These are phyloP conservation scores for Linurgus olivaceus DNA, from an alignment of 2,797 vertebrate species.

Conservation along the genomic window DNA sequence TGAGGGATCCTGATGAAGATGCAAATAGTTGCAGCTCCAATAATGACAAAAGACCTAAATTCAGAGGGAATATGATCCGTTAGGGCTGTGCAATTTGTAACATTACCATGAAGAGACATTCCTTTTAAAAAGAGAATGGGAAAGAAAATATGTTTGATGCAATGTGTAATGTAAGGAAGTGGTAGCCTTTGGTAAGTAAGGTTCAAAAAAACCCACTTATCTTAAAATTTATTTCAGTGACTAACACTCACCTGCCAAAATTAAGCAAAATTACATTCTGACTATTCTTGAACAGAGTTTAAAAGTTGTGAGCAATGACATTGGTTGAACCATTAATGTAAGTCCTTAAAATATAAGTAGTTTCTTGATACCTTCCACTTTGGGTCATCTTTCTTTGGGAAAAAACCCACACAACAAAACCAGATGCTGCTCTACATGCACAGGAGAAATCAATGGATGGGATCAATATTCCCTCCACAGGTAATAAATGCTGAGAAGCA, in stretches of 20 bases:
- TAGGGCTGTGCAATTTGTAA: neutral
- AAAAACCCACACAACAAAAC: neutral
- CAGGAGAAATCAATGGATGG: conserved; percentile 74
- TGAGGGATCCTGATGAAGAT: neutral
- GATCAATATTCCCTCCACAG: conserved; percentile 79
- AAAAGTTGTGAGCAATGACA: conserved; percentile 54
- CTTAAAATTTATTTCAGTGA: neutral
- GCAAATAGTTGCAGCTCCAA: neutral
- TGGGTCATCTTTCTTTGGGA: conserved; percentile 60
- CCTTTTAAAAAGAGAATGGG: neutral
- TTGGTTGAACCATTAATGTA: conserved; percentile 53
- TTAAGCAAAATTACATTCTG: conserved; percentile 51
- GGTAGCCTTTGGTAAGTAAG: neutral
- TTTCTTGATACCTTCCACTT: conserved; percentile 70
- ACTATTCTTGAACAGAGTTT: conserved; percentile 34
- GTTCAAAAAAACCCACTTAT: neutral
- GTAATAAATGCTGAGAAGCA: conserved; percentile 83
- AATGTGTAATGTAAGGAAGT: neutral
- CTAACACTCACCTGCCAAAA: conserved; percentile 13
- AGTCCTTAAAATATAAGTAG: conserved; percentile 64
- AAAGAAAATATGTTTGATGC: neutral
- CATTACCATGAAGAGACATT: neutral
- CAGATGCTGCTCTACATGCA: conserved; percentile 63
- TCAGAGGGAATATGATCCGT: neutral
- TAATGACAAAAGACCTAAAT: neutral